A percentile compares a stretch with the other conserved stretches of the same genome.
phyloP scores from a whole-genome alignment of 2,888 invertebrate genomes.

The Dynastes grantii region DNA sequence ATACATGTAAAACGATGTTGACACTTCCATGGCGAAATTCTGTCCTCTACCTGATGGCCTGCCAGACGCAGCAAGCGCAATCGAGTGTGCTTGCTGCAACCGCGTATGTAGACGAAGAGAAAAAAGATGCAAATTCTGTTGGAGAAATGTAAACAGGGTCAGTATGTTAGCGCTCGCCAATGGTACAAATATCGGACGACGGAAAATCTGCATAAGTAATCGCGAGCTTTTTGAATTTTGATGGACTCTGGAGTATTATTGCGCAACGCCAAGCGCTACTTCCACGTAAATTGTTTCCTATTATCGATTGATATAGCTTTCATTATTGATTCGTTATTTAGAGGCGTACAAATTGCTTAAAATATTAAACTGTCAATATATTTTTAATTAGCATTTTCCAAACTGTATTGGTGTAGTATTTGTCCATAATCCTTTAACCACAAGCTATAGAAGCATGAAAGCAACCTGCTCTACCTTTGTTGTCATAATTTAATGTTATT shows the following conservation, averaged over 20 bases:
- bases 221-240: too few relatives aligned
- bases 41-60: conserved; percentile 16
- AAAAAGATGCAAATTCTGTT: conserved; percentile 26
- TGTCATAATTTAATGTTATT: too few relatives aligned
- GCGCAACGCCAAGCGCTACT: neutral
- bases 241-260: too few relatives aligned
- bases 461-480: too few relatives aligned
- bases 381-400: too few relatives aligned
- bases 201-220: too few relatives aligned
- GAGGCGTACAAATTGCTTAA: neutral
- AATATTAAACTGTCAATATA: too few relatives aligned
- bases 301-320: too few relatives aligned
- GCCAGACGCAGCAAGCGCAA: neutral
- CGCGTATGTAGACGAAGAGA: neutral
- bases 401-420: too few relatives aligned
- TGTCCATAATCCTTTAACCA: too few relatives aligned
- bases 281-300: neutral
- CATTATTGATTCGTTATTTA: neutral
- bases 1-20: conserved; percentile 30
- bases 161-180: conserved; percentile 20
- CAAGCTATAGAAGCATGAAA: too few relatives aligned
- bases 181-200: neutral
- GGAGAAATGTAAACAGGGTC: conserved; percentile 32
- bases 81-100: neutral
- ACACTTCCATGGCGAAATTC: conserved; percentile 30